Conservation (phyloP, 2,113 vertebrate genomes). For the zebrafish (Danio rerio) region DNA sequence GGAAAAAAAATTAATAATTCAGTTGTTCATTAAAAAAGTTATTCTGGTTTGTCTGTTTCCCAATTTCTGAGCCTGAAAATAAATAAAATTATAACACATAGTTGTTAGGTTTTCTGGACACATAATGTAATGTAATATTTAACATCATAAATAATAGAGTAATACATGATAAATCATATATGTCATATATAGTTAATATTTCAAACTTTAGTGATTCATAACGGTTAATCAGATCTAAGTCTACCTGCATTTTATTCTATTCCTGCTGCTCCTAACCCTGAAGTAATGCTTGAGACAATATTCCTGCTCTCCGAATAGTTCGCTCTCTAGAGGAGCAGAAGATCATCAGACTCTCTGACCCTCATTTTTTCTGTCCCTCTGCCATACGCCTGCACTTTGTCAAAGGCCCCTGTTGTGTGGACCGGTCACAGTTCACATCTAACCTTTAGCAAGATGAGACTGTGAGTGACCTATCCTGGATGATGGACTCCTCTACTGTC, state of each 20-base stretch:
- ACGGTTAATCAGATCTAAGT: neutral
- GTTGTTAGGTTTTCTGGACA: no score
- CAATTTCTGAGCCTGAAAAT: no score
- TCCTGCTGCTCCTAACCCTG: neutral
- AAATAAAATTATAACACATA: no score
- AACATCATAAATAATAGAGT: no score
- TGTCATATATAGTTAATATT: no score
- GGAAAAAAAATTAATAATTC: no score
- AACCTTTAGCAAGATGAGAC: constrained; percentile 70
- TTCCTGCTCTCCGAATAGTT: neutral
- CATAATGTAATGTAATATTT: no score
- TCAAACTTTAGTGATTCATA: no score
- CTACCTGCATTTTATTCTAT: neutral
- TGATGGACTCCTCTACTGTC: constrained; percentile 67
- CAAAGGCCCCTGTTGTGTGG: constrained; percentile 60
- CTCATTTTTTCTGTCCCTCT: constrained; percentile 51
- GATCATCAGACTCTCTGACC: constrained; percentile 47
- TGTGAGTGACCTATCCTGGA: constrained; percentile 66
- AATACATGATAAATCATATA: no score
- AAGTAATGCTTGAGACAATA: neutral
- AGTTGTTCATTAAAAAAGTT: no score
- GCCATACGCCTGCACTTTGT: constrained; percentile 52
- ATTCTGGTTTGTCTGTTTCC: no score
- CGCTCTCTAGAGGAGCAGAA: constrained; percentile 32
- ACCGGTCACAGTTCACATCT: constrained; percentile 57